A percentile compares a stretch with the other conserved stretches of the same genome.
phyloP scores from a whole-genome alignment of 2,113 vertebrate genomes.

The Eolophus roseicapilla region DNA sequence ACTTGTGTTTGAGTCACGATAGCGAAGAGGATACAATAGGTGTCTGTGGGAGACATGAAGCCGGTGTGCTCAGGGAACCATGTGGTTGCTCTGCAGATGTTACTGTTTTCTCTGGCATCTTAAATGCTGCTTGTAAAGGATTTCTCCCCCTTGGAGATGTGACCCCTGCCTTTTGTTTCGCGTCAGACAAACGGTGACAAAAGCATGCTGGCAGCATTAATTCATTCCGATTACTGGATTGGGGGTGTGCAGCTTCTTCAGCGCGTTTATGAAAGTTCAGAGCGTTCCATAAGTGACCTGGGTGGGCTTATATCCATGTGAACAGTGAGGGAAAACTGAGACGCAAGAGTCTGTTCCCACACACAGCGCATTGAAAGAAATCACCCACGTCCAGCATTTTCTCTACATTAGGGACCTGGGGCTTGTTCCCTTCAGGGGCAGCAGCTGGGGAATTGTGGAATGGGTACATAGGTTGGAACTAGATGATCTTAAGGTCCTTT shows the following conservation, averaged over 20 bases:
- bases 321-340: background rate
- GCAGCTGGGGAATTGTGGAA: background rate
- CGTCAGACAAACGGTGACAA: background rate
- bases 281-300: background rate
- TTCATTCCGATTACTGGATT: background rate
- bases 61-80: rapidly evolving
- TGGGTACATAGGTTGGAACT: rapidly evolving
- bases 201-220: background rate
- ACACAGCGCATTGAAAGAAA: background rate
- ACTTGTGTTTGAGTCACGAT: background rate
- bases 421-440: background rate
- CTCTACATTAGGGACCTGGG: background rate
- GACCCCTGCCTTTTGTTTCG: background rate
- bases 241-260: background rate
- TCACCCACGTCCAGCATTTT: background rate
- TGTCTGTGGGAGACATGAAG: constrained; percentile 18
- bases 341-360: background rate
- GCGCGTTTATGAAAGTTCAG: background rate
- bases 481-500: background rate
- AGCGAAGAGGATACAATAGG: constrained; percentile 3
- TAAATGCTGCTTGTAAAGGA: background rate
- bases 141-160: background rate
- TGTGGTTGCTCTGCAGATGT: constrained; percentile 16
- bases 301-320: background rate
- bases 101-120: constrained; percentile 1